These are phyloP conservation scores for Alouatta palliata DNA, from an alignment of 2,113 vertebrate genomes.

Conservation along the genomic window DNA sequence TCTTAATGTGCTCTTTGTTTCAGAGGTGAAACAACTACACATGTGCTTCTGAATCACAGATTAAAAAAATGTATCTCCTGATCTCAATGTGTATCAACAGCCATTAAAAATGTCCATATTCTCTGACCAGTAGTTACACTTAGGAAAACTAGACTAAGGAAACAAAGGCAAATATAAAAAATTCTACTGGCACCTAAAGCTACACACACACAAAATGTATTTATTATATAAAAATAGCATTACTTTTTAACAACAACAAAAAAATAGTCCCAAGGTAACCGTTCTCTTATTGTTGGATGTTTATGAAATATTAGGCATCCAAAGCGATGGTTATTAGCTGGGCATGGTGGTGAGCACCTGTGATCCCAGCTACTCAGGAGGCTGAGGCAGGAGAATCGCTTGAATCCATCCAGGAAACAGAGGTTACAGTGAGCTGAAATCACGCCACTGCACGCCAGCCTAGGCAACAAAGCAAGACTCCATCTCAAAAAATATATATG, in stretches of 20 bases:
- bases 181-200: neutral
- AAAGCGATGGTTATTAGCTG: neutral
- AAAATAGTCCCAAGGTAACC: neutral
- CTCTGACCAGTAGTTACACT: neutral
- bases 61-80: neutral
- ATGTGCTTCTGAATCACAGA: neutral
- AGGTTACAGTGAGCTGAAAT: too few relatives aligned
- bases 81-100: neutral
- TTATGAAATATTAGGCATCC: neutral
- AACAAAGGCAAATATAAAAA: conserved; percentile 45
- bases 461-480: too few relatives aligned
- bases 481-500: too few relatives aligned
- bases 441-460: too few relatives aligned
- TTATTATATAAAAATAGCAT: conserved; percentile 1
- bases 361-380: too few relatives aligned
- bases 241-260: neutral
- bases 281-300: neutral
- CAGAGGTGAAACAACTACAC: neutral
- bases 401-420: too few relatives aligned
- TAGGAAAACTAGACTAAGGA: neutral
- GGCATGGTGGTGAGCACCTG: neutral
- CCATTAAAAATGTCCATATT: conserved; percentile 32
- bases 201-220: neutral
- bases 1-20: conserved; percentile 17
- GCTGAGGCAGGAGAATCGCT: too few relatives aligned